Conservation (phyloP, 2,113 vertebrate species). For the Brevimyrus niger region DNA sequence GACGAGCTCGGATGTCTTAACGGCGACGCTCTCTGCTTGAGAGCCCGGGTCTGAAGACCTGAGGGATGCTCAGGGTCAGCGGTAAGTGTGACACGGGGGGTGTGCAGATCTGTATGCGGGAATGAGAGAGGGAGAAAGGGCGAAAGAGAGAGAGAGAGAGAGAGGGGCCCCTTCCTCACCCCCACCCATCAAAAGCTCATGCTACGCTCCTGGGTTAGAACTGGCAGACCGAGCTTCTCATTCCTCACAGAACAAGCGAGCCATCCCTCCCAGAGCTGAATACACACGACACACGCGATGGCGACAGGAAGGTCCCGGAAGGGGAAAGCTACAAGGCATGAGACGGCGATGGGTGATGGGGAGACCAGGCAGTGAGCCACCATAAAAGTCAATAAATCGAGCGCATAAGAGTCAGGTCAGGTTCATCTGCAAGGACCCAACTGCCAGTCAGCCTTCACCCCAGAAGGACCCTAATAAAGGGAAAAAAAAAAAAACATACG, state of each 20-base stretch:
- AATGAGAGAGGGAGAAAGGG: background rate
- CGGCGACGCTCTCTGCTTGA: background rate
- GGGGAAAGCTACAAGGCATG: background rate
- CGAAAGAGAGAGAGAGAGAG: background rate
- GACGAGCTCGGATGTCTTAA: background rate
- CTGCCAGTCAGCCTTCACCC: background rate
- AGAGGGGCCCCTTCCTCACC: background rate
- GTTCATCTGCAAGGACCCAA: background rate
- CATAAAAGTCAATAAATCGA: background rate
- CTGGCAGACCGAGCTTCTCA: background rate
- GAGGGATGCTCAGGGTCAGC: background rate
- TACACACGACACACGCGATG: background rate
- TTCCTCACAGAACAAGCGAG: background rate
- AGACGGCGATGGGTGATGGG: background rate
- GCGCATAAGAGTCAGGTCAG: background rate
- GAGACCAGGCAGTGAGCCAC: background rate
- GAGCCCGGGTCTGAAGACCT: background rate
- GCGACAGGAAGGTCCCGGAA: background rate
- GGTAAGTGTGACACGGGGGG: background rate
- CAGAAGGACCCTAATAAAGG: background rate
- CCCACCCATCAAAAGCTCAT: background rate
- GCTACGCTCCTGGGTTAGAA: background rate
- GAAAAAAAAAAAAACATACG: background rate
- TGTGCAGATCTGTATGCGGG: background rate
- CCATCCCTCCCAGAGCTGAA: background rate